Evolutionary conservation across 2,888 invertebrate species (phyloP), one percentile per base, ranked within the genome.

Genomic region (Galerucella pusilla): DNA sequence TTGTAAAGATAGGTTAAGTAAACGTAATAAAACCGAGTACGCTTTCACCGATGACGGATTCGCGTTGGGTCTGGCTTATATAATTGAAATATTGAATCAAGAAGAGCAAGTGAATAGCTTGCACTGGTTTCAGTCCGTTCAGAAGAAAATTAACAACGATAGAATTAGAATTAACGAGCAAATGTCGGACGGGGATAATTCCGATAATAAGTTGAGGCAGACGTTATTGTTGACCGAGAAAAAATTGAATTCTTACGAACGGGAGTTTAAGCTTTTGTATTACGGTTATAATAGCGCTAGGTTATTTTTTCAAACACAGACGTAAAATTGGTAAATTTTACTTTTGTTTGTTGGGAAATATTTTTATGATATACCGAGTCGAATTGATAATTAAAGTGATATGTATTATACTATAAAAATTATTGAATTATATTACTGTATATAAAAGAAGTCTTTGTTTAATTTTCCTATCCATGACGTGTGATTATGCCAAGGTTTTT

Each of bases 41-140:
- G 93, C 96, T 1, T 97, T 99, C 85, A 97, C 98, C 12, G 99
- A 99, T 87, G 99, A 99, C 88, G 99, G 99, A 14, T 99, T 99
- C 89, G 95, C 97, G 5, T 96, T 99, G 92, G 99, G 93, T 73
- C 86, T 95, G 52, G 97, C 98, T 0, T 99, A 97, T 84, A 94
- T 99, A 81, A 90, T 98, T 75, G 96, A 96, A 85, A 89, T 99
- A 75, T 88, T 99, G 63, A 93, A 97, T 86, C 97, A 98, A 88
- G 91, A 91, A 81, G 86, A 87, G 25, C 94, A 96, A 83, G 94
- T 98, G 85, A 97, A 98, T 88, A 93, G 96, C 0, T 89, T 99
- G 7, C 97, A 97, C 86, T 99, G 99, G 99, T 98, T 98, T 85
- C 92, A 95, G 81, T 94, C 97, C 2, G 93, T 97, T 11, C 91